Percentiles rank a stretch among this genome's conserved stretches.
Conservation (phyloP, 2,888 invertebrate species). For the Masnerella sp. region DNA sequence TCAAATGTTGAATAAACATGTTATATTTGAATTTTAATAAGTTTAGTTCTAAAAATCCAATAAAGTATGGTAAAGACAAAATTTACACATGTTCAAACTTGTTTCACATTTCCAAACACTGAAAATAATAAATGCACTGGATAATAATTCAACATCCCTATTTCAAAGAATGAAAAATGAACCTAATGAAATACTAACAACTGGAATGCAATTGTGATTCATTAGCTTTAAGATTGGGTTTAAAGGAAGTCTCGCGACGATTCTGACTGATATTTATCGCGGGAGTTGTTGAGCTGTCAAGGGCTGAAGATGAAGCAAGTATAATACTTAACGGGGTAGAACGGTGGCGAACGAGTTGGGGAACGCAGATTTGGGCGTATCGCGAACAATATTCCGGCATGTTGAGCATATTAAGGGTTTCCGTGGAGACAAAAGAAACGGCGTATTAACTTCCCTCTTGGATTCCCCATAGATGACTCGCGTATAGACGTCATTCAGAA, state of each 20-base stretch:
- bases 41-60: too few species aligned
- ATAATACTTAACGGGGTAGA: constrained; percentile 37
- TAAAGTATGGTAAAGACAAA: too few species aligned
- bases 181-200: too few species aligned
- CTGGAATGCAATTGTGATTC: too few species aligned
- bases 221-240: too few species aligned
- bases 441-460: constrained; percentile 35
- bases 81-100: too few species aligned
- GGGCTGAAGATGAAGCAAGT: constrained; percentile 21
- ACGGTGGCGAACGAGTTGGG: constrained; percentile 36
- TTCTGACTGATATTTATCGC: constrained; percentile 17
- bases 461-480: constrained; percentile 41
- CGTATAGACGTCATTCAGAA: constrained; percentile 55
- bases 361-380: constrained; percentile 30
- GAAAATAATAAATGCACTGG: too few species aligned
- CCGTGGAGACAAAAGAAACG: constrained; percentile 43
- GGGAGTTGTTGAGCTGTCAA: constrained; percentile 40
- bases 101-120: too few species aligned
- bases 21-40: too few species aligned
- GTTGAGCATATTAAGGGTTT: constrained; percentile 46
- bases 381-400: constrained; percentile 44
- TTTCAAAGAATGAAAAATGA: too few species aligned
- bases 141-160: too few species aligned
- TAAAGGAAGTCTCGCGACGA: constrained; percentile 35
- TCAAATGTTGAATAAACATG: too few species aligned